Evolutionary conservation across 2,888 invertebrate genomes (phyloP).

Genomic region (Melipona beecheii): DNA sequence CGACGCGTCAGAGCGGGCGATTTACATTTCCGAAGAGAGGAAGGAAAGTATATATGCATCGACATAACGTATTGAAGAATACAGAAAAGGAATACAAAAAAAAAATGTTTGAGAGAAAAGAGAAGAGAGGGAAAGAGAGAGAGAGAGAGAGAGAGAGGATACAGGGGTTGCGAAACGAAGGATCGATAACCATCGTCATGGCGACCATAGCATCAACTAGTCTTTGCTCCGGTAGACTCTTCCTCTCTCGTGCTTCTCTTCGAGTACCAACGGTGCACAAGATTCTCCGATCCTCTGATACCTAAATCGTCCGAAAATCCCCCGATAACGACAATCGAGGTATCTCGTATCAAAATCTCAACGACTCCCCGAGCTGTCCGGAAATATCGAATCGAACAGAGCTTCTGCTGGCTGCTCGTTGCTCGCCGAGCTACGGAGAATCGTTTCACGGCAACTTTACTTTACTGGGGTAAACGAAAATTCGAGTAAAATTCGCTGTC

Average conservation of each 20-base stretch:
- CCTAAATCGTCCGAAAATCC: background rate
- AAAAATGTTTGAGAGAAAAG: background rate
- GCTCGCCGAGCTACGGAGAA: conserved; percentile 2
- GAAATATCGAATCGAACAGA: conserved; percentile 20
- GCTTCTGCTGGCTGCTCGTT: background rate
- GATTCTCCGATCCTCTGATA: background rate
- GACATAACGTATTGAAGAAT: background rate
- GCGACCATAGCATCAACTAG: conserved; percentile 76
- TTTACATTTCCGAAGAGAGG: background rate
- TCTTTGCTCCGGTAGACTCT: conserved; percentile 58
- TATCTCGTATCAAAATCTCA: conserved; percentile 13
- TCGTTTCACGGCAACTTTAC: conserved; percentile 16
- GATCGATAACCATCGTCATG: conserved; percentile 79
- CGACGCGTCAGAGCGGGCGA: background rate
- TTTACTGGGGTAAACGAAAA: background rate
- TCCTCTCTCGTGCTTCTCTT: conserved; percentile 33
- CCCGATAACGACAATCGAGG: background rate
- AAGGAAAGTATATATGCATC: background rate
- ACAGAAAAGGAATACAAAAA: background rate
- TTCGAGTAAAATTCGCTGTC: too few species aligned
- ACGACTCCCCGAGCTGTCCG: background rate
- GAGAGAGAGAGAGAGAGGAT: conserved; percentile 29
- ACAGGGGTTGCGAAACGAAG: conserved; percentile 57
- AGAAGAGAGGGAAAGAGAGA: background rate
- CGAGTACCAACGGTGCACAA: background rate